Percentiles rank a stretch among this genome's conserved stretches.
Conservation (phyloP, 2,797 vertebrate genomes). For the Lutjanus campechanus region DNA sequence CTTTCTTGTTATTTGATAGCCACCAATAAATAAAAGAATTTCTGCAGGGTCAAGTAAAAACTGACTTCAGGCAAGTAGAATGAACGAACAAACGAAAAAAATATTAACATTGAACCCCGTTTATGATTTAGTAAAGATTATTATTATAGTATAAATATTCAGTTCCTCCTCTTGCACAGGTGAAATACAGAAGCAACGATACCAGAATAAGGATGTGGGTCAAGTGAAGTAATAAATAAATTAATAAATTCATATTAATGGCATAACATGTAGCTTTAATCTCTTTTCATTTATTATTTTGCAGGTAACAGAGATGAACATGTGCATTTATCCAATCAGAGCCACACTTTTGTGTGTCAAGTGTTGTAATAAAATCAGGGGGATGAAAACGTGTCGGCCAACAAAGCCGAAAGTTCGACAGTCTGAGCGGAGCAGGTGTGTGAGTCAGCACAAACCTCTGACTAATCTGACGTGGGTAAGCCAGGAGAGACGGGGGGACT, state of each 20-base stretch:
- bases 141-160: too few relatives aligned
- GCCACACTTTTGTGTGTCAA: neutral
- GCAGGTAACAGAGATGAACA: neutral
- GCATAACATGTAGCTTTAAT: too few relatives aligned
- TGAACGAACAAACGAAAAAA: too few relatives aligned
- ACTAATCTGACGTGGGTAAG: neutral
- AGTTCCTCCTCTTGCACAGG: neutral
- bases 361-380: neutral
- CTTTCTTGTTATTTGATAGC: too few relatives aligned
- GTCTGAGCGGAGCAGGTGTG: neutral
- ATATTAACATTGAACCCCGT: too few relatives aligned
- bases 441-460: constrained; percentile 20
- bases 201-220: neutral
- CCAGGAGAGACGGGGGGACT: neutral
- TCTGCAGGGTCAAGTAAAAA: too few relatives aligned
- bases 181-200: neutral
- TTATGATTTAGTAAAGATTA: too few relatives aligned
- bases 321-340: neutral
- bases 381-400: neutral
- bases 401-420: neutral
- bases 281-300: neutral
- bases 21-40: too few relatives aligned
- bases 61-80: too few relatives aligned
- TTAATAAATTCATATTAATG: too few relatives aligned
- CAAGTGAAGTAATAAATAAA: too few relatives aligned